These are phyloP conservation scores for Calephelis perditalis DNA, from an alignment of 2,888 invertebrate species.

Conservation along the genomic window DNA sequence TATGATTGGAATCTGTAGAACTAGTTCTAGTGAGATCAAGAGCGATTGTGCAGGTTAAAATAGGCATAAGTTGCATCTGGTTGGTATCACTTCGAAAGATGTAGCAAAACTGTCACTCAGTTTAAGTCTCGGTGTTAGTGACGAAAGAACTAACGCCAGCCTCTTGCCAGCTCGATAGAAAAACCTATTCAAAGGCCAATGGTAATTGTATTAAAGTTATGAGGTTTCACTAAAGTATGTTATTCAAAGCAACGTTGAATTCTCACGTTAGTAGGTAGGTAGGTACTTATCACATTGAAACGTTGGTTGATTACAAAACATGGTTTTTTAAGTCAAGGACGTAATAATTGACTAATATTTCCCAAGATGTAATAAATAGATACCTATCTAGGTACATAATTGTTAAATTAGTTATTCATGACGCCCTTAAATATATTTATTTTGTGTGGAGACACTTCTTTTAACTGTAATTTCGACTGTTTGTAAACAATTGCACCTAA, in stretches of 20 bases:
- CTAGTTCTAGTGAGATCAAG: too few relatives aligned
- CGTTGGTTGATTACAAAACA: constrained; percentile 24
- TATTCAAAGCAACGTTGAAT: constrained; percentile 4
- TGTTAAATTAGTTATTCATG: neutral
- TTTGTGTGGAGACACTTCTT: too few relatives aligned
- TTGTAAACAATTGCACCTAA: too few relatives aligned
- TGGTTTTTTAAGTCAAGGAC: constrained; percentile 26
- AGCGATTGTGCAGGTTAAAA: too few relatives aligned
- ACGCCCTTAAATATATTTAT: too few relatives aligned
- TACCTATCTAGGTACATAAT: constrained; percentile 8
- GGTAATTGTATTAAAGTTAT: constrained; percentile 5
- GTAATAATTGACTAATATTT: constrained; percentile 28
- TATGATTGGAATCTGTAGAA: too few relatives aligned
- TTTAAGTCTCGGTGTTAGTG: too few relatives aligned
- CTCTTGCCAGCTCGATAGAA: too few relatives aligned
- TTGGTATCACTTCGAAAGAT: too few relatives aligned
- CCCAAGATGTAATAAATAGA: constrained; percentile 28
- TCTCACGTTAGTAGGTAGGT: constrained; percentile 23
- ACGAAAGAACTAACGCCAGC: neutral
- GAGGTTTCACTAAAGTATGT: constrained; percentile 2
- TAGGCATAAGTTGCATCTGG: too few relatives aligned
- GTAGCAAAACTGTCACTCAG: too few relatives aligned
- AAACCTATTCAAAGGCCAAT: constrained; percentile 17
- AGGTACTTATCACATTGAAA: constrained; percentile 21
- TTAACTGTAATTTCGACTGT: too few relatives aligned